Evolutionary conservation across 1,140 invertebrate species (phyloP), one percentile per base, ranked within the genome.

Genomic region (Ostrea edulis): DNA sequence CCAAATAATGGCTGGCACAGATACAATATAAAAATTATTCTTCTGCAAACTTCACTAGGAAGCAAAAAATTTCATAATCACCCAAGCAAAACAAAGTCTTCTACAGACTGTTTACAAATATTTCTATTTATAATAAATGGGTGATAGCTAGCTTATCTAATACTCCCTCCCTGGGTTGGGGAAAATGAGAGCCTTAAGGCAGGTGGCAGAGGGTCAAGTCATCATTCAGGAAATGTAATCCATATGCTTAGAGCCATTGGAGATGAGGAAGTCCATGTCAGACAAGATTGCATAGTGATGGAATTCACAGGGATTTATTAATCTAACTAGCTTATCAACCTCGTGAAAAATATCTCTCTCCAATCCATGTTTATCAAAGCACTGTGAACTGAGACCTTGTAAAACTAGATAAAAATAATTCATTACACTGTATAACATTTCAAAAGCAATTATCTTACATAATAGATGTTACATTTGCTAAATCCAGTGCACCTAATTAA

Each of bases 241-340:
- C 2, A 35, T 29, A 25, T 77, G 29, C 22, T 7, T 62, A 20
- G 5, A 62, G 58, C 58, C n/a, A n/a, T 62, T n/a, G 17, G n/a
- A 62, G 9, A n/a, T 20, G 9, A 62, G 58, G 58, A 62, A 62
- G n/a, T 62, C 12, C 58, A 20, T 68, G 25, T 77, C 68, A 77
- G 68, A 12, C 25, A 62, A n/a, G 58, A 62, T 62, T 20, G n/a
- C 4, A n/a, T 20, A n/a, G 9, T 77, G 25, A 77, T 35, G 68
- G 68, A 77, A 71, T 35, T 14, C 12, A 44, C 25, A 14, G 68
- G 0, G 25, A 77, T 9, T n/a, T n/a, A 62, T 62, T 62, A 62
- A 62, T 62, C 20, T 62, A 62, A 62, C 68, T 35, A 77, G 68
- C 68, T 77, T 77, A 77, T 77, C 68, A 77, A 77, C 68, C 2